Percentiles rank a stretch among this genome's conserved stretches.
Conservation (phyloP, 2,888 invertebrate species). For the Imbricaverruca yamaguchii region DNA sequence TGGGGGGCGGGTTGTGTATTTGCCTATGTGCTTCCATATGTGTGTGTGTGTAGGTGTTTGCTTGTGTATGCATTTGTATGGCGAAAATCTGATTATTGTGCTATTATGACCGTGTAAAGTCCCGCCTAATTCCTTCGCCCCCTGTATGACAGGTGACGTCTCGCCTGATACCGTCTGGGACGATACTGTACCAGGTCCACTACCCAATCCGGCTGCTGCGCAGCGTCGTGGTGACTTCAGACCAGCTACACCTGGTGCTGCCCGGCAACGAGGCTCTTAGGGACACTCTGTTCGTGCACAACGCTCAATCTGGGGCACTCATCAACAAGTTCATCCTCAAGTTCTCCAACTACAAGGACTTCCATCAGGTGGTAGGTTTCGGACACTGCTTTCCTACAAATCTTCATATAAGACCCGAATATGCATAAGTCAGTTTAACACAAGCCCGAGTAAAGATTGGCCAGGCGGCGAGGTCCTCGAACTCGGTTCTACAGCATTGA, state of each 20-base stretch:
- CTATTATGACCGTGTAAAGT: no score
- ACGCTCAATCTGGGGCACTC: constrained; percentile 63
- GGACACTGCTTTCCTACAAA: neutral
- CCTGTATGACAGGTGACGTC: constrained; percentile 29
- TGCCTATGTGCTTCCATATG: no score
- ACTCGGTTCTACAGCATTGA: no score
- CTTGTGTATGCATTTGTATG: no score
- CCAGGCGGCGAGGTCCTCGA: no score
- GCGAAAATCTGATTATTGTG: no score
- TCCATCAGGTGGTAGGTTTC: constrained; percentile 44
- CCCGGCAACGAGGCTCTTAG: constrained; percentile 74
- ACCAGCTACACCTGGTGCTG: constrained; percentile 66
- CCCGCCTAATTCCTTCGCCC: no score
- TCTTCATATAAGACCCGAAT: no score
- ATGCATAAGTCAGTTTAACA: no score
- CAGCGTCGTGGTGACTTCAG: constrained; percentile 69
- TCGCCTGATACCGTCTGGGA: constrained; percentile 55
- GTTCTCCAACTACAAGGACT: constrained; percentile 50
- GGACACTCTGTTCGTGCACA: constrained; percentile 76
- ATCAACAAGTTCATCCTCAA: constrained; percentile 48
- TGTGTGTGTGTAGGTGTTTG: no score
- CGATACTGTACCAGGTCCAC: constrained; percentile 68
- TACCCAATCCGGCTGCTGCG: constrained; percentile 71
- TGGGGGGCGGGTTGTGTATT: no score
- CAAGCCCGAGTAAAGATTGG: no score